phyloP scores from a whole-genome alignment of 2,113 vertebrate species.

The Ifrita kowaldi region DNA sequence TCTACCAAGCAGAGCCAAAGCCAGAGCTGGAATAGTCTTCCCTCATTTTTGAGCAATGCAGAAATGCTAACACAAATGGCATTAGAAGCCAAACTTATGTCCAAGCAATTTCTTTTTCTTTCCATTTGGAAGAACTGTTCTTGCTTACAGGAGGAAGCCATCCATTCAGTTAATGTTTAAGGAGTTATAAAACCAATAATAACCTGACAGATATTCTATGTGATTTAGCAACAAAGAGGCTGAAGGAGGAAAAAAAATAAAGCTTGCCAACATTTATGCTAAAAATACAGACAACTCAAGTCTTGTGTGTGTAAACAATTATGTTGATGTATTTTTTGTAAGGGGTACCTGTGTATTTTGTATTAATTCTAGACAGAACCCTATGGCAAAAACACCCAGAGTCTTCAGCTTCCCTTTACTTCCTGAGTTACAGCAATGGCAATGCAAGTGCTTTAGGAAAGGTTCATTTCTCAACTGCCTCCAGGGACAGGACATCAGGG shows the following conservation, averaged over 20 bases:
- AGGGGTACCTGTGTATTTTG: neutral
- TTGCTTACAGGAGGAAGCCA: neutral
- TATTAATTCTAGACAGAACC: neutral
- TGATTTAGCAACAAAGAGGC: neutral
- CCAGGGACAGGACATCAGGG: neutral
- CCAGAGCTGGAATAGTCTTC: neutral
- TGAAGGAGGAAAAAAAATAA: neutral
- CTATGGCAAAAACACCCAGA: rapidly evolving
- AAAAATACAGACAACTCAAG: neutral
- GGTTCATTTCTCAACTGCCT: neutral
- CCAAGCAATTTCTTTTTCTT: neutral
- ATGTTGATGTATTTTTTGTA: neutral
- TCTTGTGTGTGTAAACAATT: neutral
- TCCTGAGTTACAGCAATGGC: neutral
- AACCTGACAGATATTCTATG: neutral
- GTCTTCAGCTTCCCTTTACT: neutral
- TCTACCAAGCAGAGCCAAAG: neutral
- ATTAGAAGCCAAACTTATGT: neutral
- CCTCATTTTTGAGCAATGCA: neutral
- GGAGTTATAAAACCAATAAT: neutral
- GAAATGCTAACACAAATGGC: neutral
- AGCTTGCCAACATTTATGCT: neutral
- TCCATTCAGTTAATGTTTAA: neutral
- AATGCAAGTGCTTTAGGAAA: neutral
- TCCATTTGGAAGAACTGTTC: neutral